Conservation (phyloP, 1,140 invertebrate genomes). For the Plutomurus gul region DNA sequence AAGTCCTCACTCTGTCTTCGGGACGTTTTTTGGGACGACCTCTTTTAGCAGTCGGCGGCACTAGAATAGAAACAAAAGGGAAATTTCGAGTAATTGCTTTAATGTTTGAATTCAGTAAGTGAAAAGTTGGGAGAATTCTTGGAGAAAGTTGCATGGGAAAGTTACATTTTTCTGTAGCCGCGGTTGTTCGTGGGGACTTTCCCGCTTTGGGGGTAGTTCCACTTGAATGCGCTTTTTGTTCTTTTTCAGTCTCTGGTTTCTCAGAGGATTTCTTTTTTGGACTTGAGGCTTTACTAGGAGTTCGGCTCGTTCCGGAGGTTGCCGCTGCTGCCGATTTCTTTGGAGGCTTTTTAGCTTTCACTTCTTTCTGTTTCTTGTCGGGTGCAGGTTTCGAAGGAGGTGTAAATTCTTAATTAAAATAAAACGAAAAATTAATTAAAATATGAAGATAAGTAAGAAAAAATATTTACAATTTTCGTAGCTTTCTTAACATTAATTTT, state of each 20-base stretch:
- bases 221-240: constrained; percentile 1
- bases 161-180: constrained; percentile 1
- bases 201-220: neutral
- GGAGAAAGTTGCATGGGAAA: neutral
- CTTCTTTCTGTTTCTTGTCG: constrained; percentile 8
- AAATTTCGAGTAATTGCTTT: neutral
- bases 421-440: neutral
- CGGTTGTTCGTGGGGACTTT: neutral
- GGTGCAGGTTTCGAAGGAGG: neutral
- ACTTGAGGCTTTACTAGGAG: neutral
- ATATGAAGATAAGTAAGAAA: neutral
- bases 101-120: too few species aligned
- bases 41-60: neutral
- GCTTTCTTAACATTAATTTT: neutral
- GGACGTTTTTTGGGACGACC: constrained; percentile 17
- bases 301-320: neutral
- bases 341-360: neutral
- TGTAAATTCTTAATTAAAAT: neutral
- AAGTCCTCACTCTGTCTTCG: constrained; percentile 2
- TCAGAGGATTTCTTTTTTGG: constrained; percentile 2
- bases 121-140: too few species aligned
- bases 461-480: neutral
- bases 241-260: constrained; percentile 12
- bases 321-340: neutral
- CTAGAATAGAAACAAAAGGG: neutral